Percentiles rank a stretch among this genome's conserved stretches.
phyloP scores from a whole-genome alignment of 2,888 invertebrate genomes.

The Aleiodes leptofemur region DNA sequence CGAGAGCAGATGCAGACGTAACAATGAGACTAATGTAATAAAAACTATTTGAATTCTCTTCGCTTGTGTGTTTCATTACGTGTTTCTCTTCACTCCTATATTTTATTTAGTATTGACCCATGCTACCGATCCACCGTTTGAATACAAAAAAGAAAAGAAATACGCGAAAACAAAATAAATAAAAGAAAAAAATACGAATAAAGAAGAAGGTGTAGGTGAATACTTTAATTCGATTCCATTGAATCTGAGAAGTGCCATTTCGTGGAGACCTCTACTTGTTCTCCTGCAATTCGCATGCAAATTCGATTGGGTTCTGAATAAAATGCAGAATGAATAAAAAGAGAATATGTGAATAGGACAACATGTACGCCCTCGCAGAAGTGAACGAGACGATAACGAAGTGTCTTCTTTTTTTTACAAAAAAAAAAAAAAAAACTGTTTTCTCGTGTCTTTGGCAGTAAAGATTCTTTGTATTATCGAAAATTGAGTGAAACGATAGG shows the following conservation, averaged over 20 bases:
- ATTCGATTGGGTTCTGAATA: slow-evolving; percentile 37
- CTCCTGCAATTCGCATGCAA: slow-evolving; percentile 54
- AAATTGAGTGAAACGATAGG: not conserved
- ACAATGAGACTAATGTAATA: slow-evolving; percentile 68
- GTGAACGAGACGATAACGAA: slow-evolving; percentile 48
- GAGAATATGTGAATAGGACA: slow-evolving; percentile 37
- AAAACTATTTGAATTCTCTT: slow-evolving; percentile 60
- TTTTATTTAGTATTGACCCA: slow-evolving; percentile 64
- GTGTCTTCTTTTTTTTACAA: slow-evolving; percentile 9
- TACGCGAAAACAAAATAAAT: not conserved
- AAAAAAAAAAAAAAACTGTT: slow-evolving; percentile 13
- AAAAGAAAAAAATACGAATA: not conserved
- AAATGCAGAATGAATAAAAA: slow-evolving; percentile 30
- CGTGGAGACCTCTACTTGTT: slow-evolving; percentile 43
- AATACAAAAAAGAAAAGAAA: slow-evolving; percentile 18
- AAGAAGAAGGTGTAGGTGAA: slow-evolving; percentile 60
- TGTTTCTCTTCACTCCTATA: not conserved
- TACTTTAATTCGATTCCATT: slow-evolving; percentile 61
- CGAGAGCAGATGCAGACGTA: slow-evolving; percentile 43
- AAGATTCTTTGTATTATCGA: too few relatives aligned
- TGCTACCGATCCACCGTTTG: slow-evolving; percentile 62
- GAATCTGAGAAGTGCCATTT: slow-evolving; percentile 33
- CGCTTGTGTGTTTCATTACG: not conserved
- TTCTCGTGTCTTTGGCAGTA: too few relatives aligned
- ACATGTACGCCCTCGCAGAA: slow-evolving; percentile 40